Evolutionary conservation across 2,888 invertebrate species (phyloP), one percentile per base, ranked within the genome.

Genomic region (Agriopis leucophaearia): DNA sequence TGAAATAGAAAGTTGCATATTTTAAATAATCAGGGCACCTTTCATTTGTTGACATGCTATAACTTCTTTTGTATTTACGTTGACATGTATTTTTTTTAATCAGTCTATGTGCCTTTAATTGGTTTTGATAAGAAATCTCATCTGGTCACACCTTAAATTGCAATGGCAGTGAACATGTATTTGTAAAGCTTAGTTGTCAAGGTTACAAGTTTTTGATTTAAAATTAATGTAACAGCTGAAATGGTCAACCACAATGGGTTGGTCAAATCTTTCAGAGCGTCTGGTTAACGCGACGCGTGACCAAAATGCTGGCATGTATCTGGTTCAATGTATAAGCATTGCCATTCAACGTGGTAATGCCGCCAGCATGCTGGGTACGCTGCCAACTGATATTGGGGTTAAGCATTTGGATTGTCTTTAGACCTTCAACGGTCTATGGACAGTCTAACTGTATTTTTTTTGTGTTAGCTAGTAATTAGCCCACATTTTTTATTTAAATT

Each of bases 41-140:
- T 83, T 84, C 81, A 75, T 84, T 83, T 89, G 87, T 88, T 88
- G 87, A 87, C 86, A 84, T 81, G 75, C 66, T 70, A 71, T 84
- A 87, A 82, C 76, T 52, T 81, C 67, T 76, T 72, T 69, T 54
- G 61, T 62, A 71, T 66, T 77, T 78, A 68, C 78, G 78, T 80
- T 73, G 67, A 63, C 72, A 47, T 45, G n/a, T n/a, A 54, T 12
- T 60, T 66, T 38, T 50, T 61, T 57, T 51, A 45, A 45, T 38
- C 45, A 52, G 9, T 42, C 7, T 55, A 51, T 7, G 8, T 61
- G 51, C 8, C 3, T 48, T 48, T 56, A 40, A 16, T 15, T 47
- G 40, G 9, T 50, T 50, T n/a, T 59, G 59, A 50, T 59, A 59
- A 59, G 59, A 13, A 47, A 1, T 59, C 13, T 36, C n/a, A 13